Conservation (phyloP, 2,888 invertebrate genomes). For the Agrotis exclamationis region DNA sequence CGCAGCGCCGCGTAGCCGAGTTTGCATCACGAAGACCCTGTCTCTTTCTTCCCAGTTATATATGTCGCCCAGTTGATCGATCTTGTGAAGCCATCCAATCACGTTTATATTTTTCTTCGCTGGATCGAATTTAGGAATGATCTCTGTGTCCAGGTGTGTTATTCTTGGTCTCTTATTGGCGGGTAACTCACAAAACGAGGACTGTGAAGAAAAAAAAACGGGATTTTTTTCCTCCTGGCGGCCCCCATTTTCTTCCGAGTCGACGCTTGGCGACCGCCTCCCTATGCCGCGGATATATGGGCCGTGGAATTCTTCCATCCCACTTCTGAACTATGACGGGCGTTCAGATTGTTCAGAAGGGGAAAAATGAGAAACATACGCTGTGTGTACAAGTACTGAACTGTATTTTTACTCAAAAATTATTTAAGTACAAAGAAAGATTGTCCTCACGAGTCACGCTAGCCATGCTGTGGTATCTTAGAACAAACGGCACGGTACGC, state of each 20-base stretch:
- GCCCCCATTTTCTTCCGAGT: background rate
- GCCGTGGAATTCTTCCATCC: background rate
- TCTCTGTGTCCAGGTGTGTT: background rate
- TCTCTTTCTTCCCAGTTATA: background rate
- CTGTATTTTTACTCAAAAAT: too few relatives aligned
- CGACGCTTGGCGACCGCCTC: background rate
- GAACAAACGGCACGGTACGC: too few relatives aligned
- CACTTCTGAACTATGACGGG: background rate
- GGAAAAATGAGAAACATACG: background rate
- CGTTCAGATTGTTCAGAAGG: too few relatives aligned
- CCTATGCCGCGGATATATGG: background rate
- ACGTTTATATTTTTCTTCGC: background rate
- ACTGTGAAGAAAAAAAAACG: background rate
- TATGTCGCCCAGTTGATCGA: slow-evolving; percentile 1
- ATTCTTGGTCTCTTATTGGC: background rate
- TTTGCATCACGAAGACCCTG: slow-evolving; percentile 3
- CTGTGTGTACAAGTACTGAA: too few relatives aligned
- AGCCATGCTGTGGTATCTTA: too few relatives aligned
- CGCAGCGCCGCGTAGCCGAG: background rate
- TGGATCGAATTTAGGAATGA: background rate
- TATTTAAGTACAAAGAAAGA: too few relatives aligned
- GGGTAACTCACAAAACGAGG: background rate
- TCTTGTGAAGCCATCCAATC: slow-evolving; percentile 7
- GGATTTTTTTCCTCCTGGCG: background rate
- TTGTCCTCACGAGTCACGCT: too few relatives aligned